phyloP scores from a whole-genome alignment of 2,113 vertebrate genomes.

The Ictalurus furcatus region DNA sequence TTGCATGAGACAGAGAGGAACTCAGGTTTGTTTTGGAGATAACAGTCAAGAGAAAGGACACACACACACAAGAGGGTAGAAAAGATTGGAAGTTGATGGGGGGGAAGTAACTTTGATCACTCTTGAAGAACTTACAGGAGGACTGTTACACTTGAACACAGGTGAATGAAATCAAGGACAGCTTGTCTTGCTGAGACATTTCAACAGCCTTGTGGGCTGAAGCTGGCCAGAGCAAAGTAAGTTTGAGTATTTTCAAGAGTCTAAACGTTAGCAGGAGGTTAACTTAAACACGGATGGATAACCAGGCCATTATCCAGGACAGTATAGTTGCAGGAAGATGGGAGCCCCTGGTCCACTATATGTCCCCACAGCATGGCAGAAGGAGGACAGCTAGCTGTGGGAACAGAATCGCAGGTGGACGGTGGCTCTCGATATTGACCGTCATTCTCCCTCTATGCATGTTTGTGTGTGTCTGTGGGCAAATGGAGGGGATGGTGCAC shows the following conservation, averaged over 20 bases:
- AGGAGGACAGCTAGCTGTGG: neutral
- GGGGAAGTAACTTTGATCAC: slow-evolving; percentile 39
- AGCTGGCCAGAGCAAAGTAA: slow-evolving; percentile 9
- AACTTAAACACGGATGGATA: neutral
- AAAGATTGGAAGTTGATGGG: slow-evolving; percentile 65
- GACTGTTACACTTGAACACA: neutral
- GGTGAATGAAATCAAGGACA: neutral
- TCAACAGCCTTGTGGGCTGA: neutral
- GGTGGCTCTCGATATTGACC: slow-evolving; percentile 57
- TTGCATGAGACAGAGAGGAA: slow-evolving; percentile 38
- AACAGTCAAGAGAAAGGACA: slow-evolving; percentile 57
- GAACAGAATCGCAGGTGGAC: slow-evolving; percentile 49
- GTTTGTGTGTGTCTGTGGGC: slow-evolving; percentile 66
- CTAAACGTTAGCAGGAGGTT: neutral
- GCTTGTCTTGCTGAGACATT: slow-evolving; percentile 20
- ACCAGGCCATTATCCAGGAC: neutral
- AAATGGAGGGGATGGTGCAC: slow-evolving; percentile 73
- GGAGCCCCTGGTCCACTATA: neutral
- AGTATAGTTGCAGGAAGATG: neutral
- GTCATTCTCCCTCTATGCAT: slow-evolving; percentile 62
- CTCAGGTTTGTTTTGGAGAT: slow-evolving; percentile 52
- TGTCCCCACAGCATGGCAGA: neutral
- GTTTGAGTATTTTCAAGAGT: neutral
- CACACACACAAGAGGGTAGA: slow-evolving; percentile 50
- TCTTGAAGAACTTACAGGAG: slow-evolving; percentile 15